These are phyloP conservation scores for Hippocampus mohnikei DNA, from an alignment of 2,113 vertebrate species.

Conservation along the genomic window DNA sequence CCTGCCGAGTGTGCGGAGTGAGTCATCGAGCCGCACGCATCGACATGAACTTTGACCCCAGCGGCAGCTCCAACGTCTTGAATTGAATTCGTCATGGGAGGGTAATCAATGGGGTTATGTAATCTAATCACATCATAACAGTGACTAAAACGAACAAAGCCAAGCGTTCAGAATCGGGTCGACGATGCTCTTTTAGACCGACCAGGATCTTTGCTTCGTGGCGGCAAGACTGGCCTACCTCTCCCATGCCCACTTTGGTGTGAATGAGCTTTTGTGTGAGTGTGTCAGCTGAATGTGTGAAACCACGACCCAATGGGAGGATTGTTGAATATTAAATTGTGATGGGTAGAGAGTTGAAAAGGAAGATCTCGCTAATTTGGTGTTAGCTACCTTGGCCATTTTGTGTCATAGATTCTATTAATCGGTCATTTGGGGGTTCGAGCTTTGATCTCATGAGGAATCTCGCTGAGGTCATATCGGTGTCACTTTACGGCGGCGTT, in stretches of 20 bases:
- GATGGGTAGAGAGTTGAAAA: no score
- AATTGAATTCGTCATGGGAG: not conserved
- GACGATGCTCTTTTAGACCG: no score
- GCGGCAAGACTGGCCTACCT: no score
- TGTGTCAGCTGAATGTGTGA: no score
- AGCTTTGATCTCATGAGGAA: not conserved
- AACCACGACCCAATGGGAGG: not conserved
- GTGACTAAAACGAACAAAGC: not conserved
- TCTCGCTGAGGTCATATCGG: not conserved
- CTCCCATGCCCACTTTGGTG: no score
- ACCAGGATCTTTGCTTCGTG: no score
- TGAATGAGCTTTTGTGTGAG: no score
- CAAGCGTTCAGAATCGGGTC: no score
- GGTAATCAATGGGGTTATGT: not conserved
- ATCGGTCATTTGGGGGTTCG: not conserved
- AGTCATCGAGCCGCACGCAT: not conserved
- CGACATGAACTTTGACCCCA: not conserved
- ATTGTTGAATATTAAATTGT: not conserved
- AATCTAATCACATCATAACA: no score
- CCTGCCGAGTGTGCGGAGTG: not conserved
- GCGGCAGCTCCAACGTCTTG: not conserved
- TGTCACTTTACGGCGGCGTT: not conserved
- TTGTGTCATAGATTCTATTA: not conserved
- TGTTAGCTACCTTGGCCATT: not conserved
- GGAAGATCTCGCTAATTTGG: not conserved